phyloP scores from a whole-genome alignment of 2,888 invertebrate genomes.

The Drosophila colorata region DNA sequence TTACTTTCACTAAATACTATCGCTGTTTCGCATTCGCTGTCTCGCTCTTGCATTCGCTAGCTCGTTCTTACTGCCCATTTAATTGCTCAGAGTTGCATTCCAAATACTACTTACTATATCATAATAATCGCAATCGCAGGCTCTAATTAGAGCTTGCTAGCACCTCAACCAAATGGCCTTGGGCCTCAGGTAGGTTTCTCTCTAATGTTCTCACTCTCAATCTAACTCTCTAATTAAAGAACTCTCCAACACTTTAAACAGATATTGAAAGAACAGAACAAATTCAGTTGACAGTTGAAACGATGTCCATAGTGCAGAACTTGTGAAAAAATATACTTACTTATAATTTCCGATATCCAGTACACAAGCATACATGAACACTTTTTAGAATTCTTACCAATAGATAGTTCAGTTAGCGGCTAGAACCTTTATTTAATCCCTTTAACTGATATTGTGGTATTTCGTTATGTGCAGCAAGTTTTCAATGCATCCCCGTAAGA shows the following conservation, averaged over 20 bases:
- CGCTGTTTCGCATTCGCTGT: slow-evolving; percentile 72
- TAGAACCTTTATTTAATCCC: slow-evolving; percentile 6
- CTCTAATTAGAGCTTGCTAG: slow-evolving; percentile 51
- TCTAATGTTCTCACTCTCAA: slow-evolving; percentile 38
- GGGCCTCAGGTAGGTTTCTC: slow-evolving; percentile 69
- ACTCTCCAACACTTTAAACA: slow-evolving; percentile 31
- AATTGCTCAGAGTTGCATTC: slow-evolving; percentile 54
- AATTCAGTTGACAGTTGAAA: slow-evolving; percentile 13
- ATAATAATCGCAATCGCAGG: slow-evolving; percentile 38
- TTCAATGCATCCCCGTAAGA: slow-evolving; percentile 51
- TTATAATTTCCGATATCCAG: slow-evolving; percentile 10
- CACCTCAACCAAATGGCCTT: slow-evolving; percentile 33
- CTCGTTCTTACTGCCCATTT: slow-evolving; percentile 55
- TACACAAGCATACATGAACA: slow-evolving; percentile 5
- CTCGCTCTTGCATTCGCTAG: slow-evolving; percentile 69
- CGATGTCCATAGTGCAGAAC: slow-evolving; percentile 8
- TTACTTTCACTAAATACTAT: slow-evolving; percentile 54
- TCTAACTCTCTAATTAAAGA: slow-evolving; percentile 24
- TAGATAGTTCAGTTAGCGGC: slow-evolving; percentile 1
- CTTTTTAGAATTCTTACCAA: not conserved
- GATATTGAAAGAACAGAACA: slow-evolving; percentile 9
- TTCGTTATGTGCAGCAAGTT: slow-evolving; percentile 23
- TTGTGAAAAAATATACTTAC: slow-evolving; percentile 3
- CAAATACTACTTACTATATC: slow-evolving; percentile 25
- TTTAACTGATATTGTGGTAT: slow-evolving; percentile 5